Evolutionary conservation across 2,888 invertebrate species (phyloP), one percentile per base, ranked within the genome.

Genomic region (Nymphalis c-album): DNA sequence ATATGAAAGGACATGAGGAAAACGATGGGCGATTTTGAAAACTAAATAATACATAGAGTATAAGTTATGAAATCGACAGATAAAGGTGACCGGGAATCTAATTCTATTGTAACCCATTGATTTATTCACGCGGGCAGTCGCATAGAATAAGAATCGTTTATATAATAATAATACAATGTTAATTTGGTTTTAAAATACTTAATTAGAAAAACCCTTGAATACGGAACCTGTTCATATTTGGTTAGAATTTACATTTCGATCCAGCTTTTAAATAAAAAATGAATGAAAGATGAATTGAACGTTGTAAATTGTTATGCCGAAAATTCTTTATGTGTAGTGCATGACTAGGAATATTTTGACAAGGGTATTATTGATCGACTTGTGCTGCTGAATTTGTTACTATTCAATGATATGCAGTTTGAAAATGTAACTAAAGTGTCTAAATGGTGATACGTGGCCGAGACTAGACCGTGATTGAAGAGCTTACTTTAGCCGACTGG

Each of bases 321-420:
- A 60, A 26, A 18, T 17, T 57, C 46, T 60, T 60, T 60, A 60
- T 22, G 35, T 22, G 17, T 20, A 60, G 59, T 35, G 59, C 59
- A 46, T 60, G 59, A 60, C 46, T 31, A 22, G 45, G 59, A 8
- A 22, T 46, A 46, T 46, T 60, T 46, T 60, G 59, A 60, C 59
- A 60, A 46, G 46, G 22, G 59, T 45, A 4, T 22, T 60, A 45
- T 45, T 60, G 16, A 60, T 60, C 45, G 59, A 46, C 18, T 46
- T 45, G 22, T 20, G 18, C 18, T 0, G 13, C 16, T 16, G 57
- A 57, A 57, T 18, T 22, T 20, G 58, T 20, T 57, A 40, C 8
- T 17, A 7, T 45, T 10, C 13, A 46, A 26, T 26, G 59, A 57
- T 57, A 6, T 35, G 31, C 31, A 51, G 22, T 51, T 51, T 16